These are phyloP conservation scores for Furcifer pardalis DNA, from an alignment of 2,797 vertebrate genomes.

Conservation along the genomic window DNA sequence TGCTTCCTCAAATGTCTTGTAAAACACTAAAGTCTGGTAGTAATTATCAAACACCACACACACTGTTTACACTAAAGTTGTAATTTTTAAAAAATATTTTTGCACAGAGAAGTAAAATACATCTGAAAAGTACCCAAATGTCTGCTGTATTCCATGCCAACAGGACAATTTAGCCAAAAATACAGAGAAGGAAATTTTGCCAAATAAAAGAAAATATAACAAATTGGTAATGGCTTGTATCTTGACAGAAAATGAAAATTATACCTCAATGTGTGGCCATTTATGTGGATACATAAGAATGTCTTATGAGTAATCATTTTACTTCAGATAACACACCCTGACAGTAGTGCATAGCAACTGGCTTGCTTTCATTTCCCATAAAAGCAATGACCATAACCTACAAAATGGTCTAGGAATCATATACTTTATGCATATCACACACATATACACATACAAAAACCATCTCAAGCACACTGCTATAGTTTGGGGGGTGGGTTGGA, in stretches of 20 bases:
- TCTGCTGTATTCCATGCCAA: constrained; percentile 74
- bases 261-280: constrained; percentile 80
- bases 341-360: constrained; percentile 68
- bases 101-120: constrained; percentile 73
- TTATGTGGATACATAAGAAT: constrained; percentile 78
- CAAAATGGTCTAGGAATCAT: constrained; percentile 64
- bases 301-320: constrained; percentile 77
- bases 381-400: constrained; percentile 65
- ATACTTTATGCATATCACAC: constrained; percentile 56
- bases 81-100: constrained; percentile 75
- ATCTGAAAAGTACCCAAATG: constrained; percentile 78
- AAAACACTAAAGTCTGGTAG: constrained; percentile 78
- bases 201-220: constrained; percentile 83
- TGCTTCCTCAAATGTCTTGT: constrained; percentile 71
- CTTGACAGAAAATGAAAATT: constrained; percentile 81
- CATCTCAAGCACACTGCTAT: constrained; percentile 53
- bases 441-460: constrained; percentile 48
- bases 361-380: constrained; percentile 66
- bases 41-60: constrained; percentile 79
- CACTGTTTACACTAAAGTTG: constrained; percentile 77
- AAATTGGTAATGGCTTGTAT: constrained; percentile 82
- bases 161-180: constrained; percentile 79
- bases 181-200: constrained; percentile 69
- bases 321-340: constrained; percentile 78
- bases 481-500: constrained; percentile 47